Percentiles rank a stretch among this genome's conserved stretches.
phyloP scores from a whole-genome alignment of 2,797 vertebrate genomes.

The Sitta carolinensis region DNA sequence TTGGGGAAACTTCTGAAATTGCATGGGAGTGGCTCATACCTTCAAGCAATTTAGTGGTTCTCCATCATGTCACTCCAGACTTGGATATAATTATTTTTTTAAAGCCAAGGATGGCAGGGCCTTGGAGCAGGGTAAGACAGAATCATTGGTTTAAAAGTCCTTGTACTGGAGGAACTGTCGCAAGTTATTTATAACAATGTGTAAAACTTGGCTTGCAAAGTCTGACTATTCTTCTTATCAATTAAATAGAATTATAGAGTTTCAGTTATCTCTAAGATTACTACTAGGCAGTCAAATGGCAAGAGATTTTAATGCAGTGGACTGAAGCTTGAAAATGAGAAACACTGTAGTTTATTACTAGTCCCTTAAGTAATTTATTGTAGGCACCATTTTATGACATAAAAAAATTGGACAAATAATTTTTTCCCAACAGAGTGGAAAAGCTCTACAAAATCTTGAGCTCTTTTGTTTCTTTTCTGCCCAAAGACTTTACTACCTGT shows the following conservation, averaged over 20 bases:
- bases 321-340: background rate
- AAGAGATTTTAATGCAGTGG: background rate
- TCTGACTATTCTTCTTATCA: background rate
- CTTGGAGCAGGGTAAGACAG: background rate
- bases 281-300: background rate
- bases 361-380: background rate
- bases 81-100: background rate
- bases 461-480: background rate
- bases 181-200: background rate
- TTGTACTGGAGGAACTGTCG: background rate
- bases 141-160: background rate
- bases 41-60: background rate
- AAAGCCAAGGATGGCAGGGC: background rate
- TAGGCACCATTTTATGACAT: background rate
- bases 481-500: background rate
- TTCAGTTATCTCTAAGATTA: background rate
- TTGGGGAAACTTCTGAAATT: background rate
- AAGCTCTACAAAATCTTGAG: background rate
- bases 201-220: background rate
- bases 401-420: background rate
- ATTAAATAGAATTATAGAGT: background rate
- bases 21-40: background rate
- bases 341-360: background rate
- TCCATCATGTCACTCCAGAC: background rate
- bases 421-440: background rate